phyloP scores from a whole-genome alignment of 1,140 invertebrate genomes.

The Epicauta chinensis region DNA sequence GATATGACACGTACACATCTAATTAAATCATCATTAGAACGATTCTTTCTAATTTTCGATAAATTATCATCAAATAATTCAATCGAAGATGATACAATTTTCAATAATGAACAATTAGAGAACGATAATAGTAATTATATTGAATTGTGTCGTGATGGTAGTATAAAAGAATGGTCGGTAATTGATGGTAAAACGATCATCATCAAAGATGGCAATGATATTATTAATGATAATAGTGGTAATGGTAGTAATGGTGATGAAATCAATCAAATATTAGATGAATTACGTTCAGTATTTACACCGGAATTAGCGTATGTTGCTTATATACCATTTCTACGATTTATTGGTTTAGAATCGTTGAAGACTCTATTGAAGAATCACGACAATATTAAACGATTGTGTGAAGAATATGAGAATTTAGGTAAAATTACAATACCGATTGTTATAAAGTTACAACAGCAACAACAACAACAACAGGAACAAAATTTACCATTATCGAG shows the following conservation, averaged over 20 bases:
- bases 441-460: constrained; percentile 16
- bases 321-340: constrained; percentile 73
- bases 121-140: no score
- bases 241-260: no score
- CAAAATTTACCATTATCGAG: constrained; percentile 48
- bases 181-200: constrained; percentile 48
- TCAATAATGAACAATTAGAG: no score
- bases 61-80: no score
- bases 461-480: constrained; percentile 26
- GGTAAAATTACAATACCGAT: constrained; percentile 18
- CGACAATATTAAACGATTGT: constrained; percentile 69
- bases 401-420: constrained; percentile 58
- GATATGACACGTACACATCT: constrained; percentile 78
- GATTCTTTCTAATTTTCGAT: constrained; percentile 84
- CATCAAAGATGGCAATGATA: constrained; percentile 33
- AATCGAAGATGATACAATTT: no score
- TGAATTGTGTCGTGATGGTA: constrained; percentile 51
- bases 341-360: constrained; percentile 66
- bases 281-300: constrained; percentile 75
- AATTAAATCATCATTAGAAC: constrained; percentile 60
- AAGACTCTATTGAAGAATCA: constrained; percentile 69
- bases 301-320: constrained; percentile 74
- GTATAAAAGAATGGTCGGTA: constrained; percentile 50
- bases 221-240: no score
- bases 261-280: no score